A percentile compares a stretch with the other conserved stretches of the same genome.
phyloP scores from a whole-genome alignment of 2,888 invertebrate species.

The Trissolcus brochymenae region DNA sequence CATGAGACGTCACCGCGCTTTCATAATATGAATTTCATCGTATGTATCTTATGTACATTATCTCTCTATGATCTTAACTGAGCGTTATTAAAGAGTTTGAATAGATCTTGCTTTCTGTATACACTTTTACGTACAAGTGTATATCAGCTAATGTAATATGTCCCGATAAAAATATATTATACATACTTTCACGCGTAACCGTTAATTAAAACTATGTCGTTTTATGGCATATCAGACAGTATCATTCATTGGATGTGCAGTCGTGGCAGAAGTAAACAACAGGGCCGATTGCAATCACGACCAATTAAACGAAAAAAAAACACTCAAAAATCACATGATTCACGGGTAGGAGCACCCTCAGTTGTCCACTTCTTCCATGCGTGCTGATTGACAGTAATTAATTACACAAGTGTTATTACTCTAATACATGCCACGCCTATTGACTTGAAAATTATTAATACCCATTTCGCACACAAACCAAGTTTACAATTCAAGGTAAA shows the following conservation, averaged over 20 bases:
- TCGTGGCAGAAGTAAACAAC: too few relatives aligned
- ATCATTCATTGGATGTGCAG: not conserved
- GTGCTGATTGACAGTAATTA: not conserved
- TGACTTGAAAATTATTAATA: too few relatives aligned
- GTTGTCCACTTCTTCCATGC: too few relatives aligned
- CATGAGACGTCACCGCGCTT: conserved; percentile 20
- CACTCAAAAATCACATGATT: too few relatives aligned
- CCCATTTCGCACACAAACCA: too few relatives aligned
- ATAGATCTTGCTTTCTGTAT: conserved; percentile 63
- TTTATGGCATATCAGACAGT: not conserved
- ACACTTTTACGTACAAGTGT: conserved; percentile 38
- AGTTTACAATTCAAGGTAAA: too few relatives aligned
- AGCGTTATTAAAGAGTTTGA: conserved; percentile 59
- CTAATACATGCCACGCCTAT: too few relatives aligned
- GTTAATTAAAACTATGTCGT: not conserved
- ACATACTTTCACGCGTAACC: not conserved
- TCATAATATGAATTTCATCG: conserved; percentile 62
- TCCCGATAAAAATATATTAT: conserved; percentile 4
- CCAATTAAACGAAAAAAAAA: too few relatives aligned
- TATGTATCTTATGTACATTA: conserved; percentile 63
- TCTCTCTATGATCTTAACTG: conserved; percentile 55
- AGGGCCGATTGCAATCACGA: too few relatives aligned
- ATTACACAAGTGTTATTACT: conserved; percentile 1
- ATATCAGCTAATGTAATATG: conserved; percentile 62
- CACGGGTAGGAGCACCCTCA: too few relatives aligned